These are phyloP conservation scores for Pogona vitticeps DNA, from an alignment of 2,113 vertebrate genomes.

Conservation along the genomic window DNA sequence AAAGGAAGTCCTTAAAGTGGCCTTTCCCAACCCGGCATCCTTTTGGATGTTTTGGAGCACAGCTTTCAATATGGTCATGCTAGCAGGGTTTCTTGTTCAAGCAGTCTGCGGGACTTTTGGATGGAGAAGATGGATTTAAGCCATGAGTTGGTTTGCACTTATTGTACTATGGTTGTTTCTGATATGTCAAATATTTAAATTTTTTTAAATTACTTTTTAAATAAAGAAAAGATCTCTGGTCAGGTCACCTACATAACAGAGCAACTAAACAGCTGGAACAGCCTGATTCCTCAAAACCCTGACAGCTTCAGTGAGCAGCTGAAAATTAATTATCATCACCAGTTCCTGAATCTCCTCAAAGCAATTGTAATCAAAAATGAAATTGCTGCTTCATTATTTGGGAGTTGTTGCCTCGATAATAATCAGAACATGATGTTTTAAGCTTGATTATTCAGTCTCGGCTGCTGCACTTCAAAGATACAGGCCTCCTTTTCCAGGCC, in stretches of 20 bases:
- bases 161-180: not conserved
- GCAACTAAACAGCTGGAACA: not conserved
- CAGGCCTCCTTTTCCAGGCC: constrained; percentile 8
- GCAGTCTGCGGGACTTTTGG: too few species aligned
- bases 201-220: too few species aligned
- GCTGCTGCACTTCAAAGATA: constrained; percentile 48
- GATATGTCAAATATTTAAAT: too few species aligned
- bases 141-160: not conserved
- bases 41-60: not conserved
- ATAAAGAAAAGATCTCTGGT: not conserved
- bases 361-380: constrained; percentile 23
- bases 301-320: not conserved
- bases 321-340: constrained; percentile 23
- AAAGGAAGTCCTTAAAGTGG: not conserved
- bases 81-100: not conserved
- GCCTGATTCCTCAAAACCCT: not conserved
- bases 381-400: not conserved
- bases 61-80: not conserved
- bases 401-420: not conserved
- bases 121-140: not conserved
- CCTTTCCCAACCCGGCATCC: not conserved
- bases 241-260: not conserved
- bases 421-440: constrained; percentile 18
- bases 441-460: constrained; percentile 43
- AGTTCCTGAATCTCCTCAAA: not conserved